These are phyloP conservation scores for Streblospio benedicti DNA, from an alignment of 1,140 invertebrate species.

Conservation along the genomic window DNA sequence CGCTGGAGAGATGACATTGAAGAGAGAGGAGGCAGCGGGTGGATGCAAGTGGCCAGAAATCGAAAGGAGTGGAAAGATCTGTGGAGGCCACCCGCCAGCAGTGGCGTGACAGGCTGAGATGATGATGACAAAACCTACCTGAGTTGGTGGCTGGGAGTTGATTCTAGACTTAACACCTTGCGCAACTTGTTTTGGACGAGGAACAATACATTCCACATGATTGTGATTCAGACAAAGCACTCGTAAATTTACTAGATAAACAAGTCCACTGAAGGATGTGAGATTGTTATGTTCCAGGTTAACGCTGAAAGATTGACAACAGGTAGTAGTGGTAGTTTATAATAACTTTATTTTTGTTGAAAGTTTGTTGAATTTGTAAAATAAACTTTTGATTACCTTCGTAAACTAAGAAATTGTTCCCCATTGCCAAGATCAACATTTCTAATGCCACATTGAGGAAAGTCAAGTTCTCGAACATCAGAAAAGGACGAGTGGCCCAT, in stretches of 20 bases:
- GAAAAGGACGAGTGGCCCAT: slow-evolving; percentile 38
- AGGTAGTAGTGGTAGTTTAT: too few relatives aligned
- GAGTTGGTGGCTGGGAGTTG: too few relatives aligned
- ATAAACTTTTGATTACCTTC: slow-evolving; percentile 28
- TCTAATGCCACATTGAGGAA: slow-evolving; percentile 38
- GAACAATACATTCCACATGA: slow-evolving; percentile 43
- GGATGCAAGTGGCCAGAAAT: too few relatives aligned
- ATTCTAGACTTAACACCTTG: too few relatives aligned
- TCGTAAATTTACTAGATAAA: slow-evolving; percentile 41
- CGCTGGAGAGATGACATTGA: too few relatives aligned
- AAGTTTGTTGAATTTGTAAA: not conserved
- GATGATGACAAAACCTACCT: too few relatives aligned
- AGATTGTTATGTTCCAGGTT: slow-evolving; percentile 47
- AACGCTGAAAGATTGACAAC: slow-evolving; percentile 31
- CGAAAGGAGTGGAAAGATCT: too few relatives aligned
- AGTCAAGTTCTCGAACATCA: slow-evolving; percentile 41
- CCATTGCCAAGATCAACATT: slow-evolving; percentile 40
- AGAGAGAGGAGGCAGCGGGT: too few relatives aligned
- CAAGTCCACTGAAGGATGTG: slow-evolving; percentile 42
- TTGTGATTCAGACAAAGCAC: slow-evolving; percentile 47
- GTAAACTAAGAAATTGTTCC: slow-evolving; percentile 36
- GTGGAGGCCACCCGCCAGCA: too few relatives aligned
- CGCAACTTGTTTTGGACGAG: slow-evolving; percentile 27
- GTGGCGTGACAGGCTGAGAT: too few relatives aligned
- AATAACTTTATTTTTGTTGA: not conserved